Base-by-base conservation (phyloP, 1,140 invertebrate species). In the Bombus vancouverensis region DNA sequence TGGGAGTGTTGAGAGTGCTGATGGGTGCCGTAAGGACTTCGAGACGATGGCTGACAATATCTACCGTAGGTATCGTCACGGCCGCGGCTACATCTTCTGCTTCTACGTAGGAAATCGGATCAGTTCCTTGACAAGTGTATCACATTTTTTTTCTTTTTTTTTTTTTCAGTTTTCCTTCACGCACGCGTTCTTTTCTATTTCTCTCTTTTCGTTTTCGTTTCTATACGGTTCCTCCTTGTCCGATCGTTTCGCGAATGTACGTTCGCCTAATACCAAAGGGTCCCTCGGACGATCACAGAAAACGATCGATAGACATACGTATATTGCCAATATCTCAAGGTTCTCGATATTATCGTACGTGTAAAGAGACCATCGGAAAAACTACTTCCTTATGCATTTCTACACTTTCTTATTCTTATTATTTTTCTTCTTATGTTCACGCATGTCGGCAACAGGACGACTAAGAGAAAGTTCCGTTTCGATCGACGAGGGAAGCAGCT, bases 21-120 rank as follows among this genome's bases (percentile, higher is more conserved):
- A 91, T 96, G 95, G 57, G 95, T 93, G 85, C 93, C 93, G 87
- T 94, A 95, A 88, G 94, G 94, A 93, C 97, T 96, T 92, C 97
- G 96, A 87, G 96, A 95, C 88, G 96, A 95, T 86, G 97, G 97
- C 90, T 97, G 97, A 90, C 97, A 96, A 94, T 98, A 98, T 89
- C 97, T 96, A 90, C 97, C 97, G 95, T 98, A 98, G 90, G 97
- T 97, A 93, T 97, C 97, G 89, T 96, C 96, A 89, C 95, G 93
- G 91, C 91, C 93, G 87, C 95, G 94, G 90, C 94, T 95, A 89
- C 94, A 95, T 91, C 95, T 95, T 92, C 95, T 93, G 90, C 96
- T 96, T 94, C 95, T 95, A 92, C 81, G 92, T 91, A 90, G 89
- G 89, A 92, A 90, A 90, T 91, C 87, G 34, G 93, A 85, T 85